Evolutionary conservation across 2,113 vertebrate species (phyloP).

Genomic region (Himantopus leucocephalus): DNA sequence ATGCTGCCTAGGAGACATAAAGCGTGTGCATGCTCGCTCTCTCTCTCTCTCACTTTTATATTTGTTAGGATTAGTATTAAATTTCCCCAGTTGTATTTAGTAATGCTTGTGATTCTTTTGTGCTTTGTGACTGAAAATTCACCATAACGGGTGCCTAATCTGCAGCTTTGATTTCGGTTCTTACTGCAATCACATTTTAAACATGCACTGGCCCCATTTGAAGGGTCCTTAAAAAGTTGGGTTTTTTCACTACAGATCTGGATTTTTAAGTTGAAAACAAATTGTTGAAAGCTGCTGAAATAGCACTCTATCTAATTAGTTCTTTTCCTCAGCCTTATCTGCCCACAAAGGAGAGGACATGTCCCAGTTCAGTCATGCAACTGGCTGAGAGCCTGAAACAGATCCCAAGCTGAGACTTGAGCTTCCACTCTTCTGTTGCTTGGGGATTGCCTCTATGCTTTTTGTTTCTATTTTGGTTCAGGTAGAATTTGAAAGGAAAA

Average conservation of each 20-base stretch:
- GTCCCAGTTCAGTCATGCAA: neutral
- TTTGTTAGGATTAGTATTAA: constrained; percentile 59
- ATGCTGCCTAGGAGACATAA: constrained; percentile 7
- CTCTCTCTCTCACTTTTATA: neutral
- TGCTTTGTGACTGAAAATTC: constrained; percentile 48
- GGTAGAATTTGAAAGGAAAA: neutral
- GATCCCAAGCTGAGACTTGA: neutral
- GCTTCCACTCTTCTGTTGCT: neutral
- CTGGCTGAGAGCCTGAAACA: neutral
- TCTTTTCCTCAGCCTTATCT: neutral
- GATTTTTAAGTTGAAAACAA: constrained; percentile 13
- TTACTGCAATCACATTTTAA: constrained; percentile 59
- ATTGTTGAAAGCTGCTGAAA: constrained; percentile 10
- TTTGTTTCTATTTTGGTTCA: constrained; percentile 9
- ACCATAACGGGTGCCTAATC: constrained; percentile 36
- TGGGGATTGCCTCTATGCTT: neutral
- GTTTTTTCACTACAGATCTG: neutral
- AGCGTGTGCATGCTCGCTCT: neutral
- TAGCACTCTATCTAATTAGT: neutral
- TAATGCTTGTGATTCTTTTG: constrained; percentile 58
- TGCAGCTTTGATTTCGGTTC: constrained; percentile 52
- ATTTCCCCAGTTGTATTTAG: constrained; percentile 47
- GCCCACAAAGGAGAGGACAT: neutral
- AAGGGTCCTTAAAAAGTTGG: neutral
- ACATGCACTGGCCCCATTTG: neutral